Conservation (phyloP, 2,113 vertebrate species). For the Orthonyx spaldingii region DNA sequence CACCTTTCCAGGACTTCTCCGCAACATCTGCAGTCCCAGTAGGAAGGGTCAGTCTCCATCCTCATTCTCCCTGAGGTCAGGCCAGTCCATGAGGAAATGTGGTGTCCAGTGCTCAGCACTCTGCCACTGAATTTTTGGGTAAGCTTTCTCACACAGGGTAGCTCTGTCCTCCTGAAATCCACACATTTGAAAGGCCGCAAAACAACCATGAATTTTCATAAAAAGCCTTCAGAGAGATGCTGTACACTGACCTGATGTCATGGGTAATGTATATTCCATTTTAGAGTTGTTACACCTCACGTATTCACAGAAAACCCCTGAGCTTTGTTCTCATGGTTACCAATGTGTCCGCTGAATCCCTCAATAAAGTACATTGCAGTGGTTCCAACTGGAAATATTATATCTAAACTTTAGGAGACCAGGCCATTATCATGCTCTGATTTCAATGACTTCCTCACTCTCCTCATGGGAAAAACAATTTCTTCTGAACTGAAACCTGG, state of each 20-base stretch:
- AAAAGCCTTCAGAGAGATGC: background rate
- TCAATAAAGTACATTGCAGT: background rate
- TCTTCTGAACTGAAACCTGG: background rate
- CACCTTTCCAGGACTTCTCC: background rate
- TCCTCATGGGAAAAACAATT: background rate
- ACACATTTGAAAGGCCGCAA: background rate
- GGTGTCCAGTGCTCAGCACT: background rate
- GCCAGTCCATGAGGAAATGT: background rate
- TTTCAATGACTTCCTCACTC: background rate
- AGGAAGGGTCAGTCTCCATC: background rate
- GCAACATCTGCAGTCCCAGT: background rate
- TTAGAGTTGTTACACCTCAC: background rate
- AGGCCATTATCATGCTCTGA: background rate
- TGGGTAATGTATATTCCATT: background rate
- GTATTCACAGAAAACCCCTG: background rate
- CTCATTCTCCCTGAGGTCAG: background rate
- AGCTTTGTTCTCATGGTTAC: slow-evolving; percentile 31
- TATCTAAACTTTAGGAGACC: background rate
- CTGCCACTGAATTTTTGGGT: background rate
- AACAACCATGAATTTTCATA: background rate
- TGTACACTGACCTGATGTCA: background rate
- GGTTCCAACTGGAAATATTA: background rate
- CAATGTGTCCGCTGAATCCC: background rate
- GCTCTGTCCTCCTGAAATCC: background rate
- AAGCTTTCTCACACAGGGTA: background rate